Conservation (phyloP, 2,888 invertebrate genomes). For the Zeuzera pyrina region DNA sequence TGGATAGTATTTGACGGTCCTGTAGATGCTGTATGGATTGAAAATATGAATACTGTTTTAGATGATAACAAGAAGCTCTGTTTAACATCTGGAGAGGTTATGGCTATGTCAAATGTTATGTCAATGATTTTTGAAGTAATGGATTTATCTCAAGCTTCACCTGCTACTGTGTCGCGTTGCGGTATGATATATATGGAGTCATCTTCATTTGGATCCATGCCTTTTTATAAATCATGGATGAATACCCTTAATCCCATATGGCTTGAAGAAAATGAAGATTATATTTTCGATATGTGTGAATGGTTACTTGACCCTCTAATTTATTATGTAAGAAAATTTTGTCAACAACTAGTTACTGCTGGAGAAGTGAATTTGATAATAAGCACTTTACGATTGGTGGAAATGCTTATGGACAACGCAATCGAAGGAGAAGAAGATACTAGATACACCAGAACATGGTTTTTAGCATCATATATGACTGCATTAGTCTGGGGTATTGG, state of each 20-base stretch:
- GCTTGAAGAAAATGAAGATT: conserved; percentile 73
- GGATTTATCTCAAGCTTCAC: conserved; percentile 88
- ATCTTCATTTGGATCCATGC: conserved; percentile 84
- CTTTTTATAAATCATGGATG: conserved; percentile 88
- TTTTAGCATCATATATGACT: conserved; percentile 83
- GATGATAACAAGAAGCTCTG: conserved; percentile 93
- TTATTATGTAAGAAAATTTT: conserved; percentile 80
- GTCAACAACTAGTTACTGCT: conserved; percentile 75
- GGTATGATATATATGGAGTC: conserved; percentile 95
- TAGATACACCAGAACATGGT: conserved; percentile 79
- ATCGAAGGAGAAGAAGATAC: conserved; percentile 79
- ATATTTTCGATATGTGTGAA: conserved; percentile 75
- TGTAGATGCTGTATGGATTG: conserved; percentile 92
- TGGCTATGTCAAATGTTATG: conserved; percentile 86
- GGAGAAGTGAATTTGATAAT: conserved; percentile 82
- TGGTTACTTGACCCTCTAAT: conserved; percentile 88
- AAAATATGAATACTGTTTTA: conserved; percentile 91
- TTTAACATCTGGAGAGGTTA: conserved; percentile 89
- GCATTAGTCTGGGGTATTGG: conserved; percentile 89
- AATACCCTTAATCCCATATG: conserved; percentile 76
- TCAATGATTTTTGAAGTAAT: conserved; percentile 92
- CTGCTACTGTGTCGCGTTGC: conserved; percentile 90
- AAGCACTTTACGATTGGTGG: conserved; percentile 81
- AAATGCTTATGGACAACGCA: conserved; percentile 84
- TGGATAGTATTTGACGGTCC: conserved; percentile 96